Evolutionary conservation across 37 sponge, comb jelly and placozoan species (phyloP).

Genomic region (Halisarca cf. caerulea): DNA sequence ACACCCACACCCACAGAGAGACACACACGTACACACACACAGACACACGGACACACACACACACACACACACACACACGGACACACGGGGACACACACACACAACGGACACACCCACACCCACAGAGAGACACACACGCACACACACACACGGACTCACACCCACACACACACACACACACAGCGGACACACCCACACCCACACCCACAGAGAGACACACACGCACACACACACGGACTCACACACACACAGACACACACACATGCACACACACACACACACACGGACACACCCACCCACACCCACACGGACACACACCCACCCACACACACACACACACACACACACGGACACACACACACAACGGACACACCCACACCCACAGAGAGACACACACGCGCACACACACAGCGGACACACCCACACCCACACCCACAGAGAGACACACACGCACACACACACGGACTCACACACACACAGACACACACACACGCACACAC

Average conservation of each 20-base stretch:
- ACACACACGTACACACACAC: background rate
- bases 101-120: background rate
- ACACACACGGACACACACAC: background rate
- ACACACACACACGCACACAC: too few species aligned
- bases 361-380: background rate
- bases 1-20: background rate
- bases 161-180: too few species aligned
- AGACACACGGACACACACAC: slow-evolving; percentile 9
- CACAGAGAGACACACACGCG: background rate
- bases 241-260: background rate
- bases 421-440: background rate
- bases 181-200: background rate
- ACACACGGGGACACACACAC: background rate
- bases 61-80: background rate
- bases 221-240: background rate
- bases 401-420: background rate
- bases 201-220: background rate
- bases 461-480: background rate
- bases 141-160: background rate
- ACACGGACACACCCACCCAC: background rate
- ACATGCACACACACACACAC: background rate
- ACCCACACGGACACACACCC: slow-evolving; percentile 2
- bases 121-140: background rate
- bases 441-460: background rate
- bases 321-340: background rate